Evolutionary conservation across 2,113 vertebrate genomes (phyloP).

Genomic region (Sitta europaea): DNA sequence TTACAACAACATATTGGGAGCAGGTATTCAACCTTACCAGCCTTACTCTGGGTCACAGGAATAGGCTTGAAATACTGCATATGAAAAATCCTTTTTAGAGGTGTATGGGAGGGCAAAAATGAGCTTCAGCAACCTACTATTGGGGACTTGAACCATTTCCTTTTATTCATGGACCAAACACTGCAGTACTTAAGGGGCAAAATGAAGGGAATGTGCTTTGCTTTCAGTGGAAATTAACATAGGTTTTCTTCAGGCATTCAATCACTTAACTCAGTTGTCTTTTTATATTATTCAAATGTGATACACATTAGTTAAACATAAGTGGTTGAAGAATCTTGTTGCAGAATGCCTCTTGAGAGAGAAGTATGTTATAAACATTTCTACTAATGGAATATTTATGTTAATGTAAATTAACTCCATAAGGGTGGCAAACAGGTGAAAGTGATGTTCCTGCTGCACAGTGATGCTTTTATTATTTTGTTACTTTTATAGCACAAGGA

Average conservation of each 20-base stretch:
- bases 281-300: conserved; percentile 71
- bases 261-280: conserved; percentile 68
- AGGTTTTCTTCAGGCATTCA: conserved; percentile 61
- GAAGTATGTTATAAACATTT: conserved; percentile 58
- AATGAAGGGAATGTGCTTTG: conserved; percentile 43
- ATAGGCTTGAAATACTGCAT: not conserved
- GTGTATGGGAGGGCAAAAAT: not conserved
- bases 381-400: conserved; percentile 63
- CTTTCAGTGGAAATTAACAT: conserved; percentile 55
- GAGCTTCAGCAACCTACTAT: not conserved
- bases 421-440: conserved; percentile 10
- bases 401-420: conserved; percentile 60
- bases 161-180: conserved; percentile 21
- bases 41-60: not conserved
- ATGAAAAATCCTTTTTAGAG: not conserved
- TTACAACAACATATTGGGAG: not conserved
- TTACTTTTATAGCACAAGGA: not conserved
- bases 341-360: conserved; percentile 62
- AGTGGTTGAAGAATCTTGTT: conserved; percentile 66
- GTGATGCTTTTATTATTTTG: not conserved
- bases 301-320: conserved; percentile 65
- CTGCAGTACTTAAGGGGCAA: conserved; percentile 30
- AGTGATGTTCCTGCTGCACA: not conserved
- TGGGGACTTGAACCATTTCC: not conserved
- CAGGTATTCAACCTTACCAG: not conserved